These are phyloP conservation scores for Hippoglossus stenolepis DNA, from an alignment of 2,113 vertebrate genomes.

Conservation along the genomic window DNA sequence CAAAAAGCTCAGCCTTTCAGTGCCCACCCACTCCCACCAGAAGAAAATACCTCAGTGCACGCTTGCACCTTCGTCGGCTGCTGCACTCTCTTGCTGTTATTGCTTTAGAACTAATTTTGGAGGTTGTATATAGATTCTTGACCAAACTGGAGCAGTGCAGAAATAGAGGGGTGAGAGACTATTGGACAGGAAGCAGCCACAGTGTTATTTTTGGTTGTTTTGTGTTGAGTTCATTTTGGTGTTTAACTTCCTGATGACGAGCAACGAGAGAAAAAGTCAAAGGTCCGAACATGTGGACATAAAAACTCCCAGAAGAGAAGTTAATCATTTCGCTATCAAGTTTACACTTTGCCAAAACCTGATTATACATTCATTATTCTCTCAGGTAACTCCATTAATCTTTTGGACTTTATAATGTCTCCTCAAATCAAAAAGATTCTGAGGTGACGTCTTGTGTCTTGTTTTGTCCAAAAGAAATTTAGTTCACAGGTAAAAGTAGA, in stretches of 20 bases:
- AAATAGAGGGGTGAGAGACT: neutral
- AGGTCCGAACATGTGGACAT: too few species aligned
- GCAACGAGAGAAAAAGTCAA: neutral
- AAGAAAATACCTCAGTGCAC: constrained; percentile 43
- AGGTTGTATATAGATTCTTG: neutral
- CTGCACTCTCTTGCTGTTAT: neutral
- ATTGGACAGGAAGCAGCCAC: neutral
- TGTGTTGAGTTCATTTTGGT: too few species aligned
- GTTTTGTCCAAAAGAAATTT: too few species aligned
- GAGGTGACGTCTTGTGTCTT: too few species aligned
- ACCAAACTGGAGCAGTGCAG: neutral
- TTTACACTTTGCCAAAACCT: too few species aligned
- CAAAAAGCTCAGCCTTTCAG: constrained; percentile 44
- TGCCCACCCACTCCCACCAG: constrained; percentile 58
- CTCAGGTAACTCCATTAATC: too few species aligned
- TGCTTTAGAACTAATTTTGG: neutral
- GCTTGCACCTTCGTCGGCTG: neutral
- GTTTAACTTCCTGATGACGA: neutral
- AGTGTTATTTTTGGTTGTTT: too few species aligned
- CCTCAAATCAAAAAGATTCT: too few species aligned
- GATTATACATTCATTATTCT: too few species aligned
- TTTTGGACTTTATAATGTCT: too few species aligned
- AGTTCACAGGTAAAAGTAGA: neutral
- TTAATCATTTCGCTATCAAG: too few species aligned
- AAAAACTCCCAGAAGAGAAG: too few species aligned